Conservation (phyloP, 2,888 invertebrate species). For the Trileptium ribeirensis region DNA sequence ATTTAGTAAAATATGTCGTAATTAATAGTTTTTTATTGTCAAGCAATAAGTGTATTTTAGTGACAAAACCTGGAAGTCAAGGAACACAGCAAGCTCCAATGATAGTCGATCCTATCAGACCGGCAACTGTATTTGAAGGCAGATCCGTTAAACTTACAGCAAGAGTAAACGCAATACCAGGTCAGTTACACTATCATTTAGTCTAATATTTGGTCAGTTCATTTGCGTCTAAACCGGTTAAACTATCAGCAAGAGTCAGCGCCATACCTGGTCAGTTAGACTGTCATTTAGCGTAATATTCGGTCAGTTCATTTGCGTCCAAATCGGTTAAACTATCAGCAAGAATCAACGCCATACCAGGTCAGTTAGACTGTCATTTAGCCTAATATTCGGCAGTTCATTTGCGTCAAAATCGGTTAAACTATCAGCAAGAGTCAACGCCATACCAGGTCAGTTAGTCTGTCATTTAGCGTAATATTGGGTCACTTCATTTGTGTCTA, state of each 20-base stretch:
- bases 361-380: no score
- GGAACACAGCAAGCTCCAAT: constrained; percentile 62
- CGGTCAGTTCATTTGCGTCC: no score
- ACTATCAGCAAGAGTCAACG: constrained; percentile 58
- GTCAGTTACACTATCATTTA: no score
- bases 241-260: constrained; percentile 60
- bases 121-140: constrained; percentile 81
- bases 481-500: no score
- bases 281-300: no score
- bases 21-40: no score
- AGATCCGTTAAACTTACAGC: constrained; percentile 73
- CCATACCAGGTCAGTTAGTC: constrained; percentile 43
- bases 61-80: constrained; percentile 49
- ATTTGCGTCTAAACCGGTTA: constrained; percentile 81
- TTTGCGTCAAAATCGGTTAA: constrained; percentile 82
- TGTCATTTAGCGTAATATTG: no score
- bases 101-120: constrained; percentile 72
- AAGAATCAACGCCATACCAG: constrained; percentile 47
- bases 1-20: no score
- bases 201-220: no score
- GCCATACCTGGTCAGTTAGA: constrained; percentile 44
- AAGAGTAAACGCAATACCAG: constrained; percentile 46
- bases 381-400: no score
- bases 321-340: constrained; percentile 73
- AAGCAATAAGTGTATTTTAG: not conserved